These are phyloP conservation scores for Forficula auricularia DNA, from an alignment of 1,140 invertebrate genomes.

Conservation along the genomic window DNA sequence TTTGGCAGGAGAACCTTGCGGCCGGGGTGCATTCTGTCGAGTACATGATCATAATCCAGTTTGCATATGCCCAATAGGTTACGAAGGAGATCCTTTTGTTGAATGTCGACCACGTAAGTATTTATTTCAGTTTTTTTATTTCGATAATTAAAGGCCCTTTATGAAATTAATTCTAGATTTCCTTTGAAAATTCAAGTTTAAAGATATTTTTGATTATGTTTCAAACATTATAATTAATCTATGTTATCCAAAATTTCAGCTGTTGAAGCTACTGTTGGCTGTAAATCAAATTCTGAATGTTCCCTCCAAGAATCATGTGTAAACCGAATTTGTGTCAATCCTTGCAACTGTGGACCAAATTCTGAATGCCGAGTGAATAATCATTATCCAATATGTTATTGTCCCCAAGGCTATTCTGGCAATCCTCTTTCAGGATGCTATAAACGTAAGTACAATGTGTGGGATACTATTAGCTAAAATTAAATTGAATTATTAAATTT, in stretches of 20 bases:
- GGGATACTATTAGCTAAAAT: too few relatives aligned
- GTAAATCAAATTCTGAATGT: constrained; percentile 62
- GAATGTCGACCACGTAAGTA: constrained; percentile 63
- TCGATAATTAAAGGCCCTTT: background rate
- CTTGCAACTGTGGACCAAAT: constrained; percentile 68
- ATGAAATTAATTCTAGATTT: constrained; percentile 4
- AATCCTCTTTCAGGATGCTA: constrained; percentile 64
- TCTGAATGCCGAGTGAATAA: constrained; percentile 59
- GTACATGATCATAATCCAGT: constrained; percentile 51
- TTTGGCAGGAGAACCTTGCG: constrained; percentile 43
- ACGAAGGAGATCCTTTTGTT: constrained; percentile 50
- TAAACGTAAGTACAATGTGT: constrained; percentile 35
- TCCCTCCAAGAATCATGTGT: constrained; percentile 59
- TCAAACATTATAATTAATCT: background rate
- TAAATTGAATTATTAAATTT: too few relatives aligned
- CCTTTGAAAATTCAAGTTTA: constrained; percentile 8
- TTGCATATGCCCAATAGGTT: constrained; percentile 62
- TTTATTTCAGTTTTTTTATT: constrained; percentile 4
- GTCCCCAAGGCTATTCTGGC: constrained; percentile 57
- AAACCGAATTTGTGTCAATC: constrained; percentile 55
- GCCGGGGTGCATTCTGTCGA: constrained; percentile 56
- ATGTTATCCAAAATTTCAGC: constrained; percentile 10
- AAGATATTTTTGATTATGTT: constrained; percentile 6
- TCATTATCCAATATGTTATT: constrained; percentile 67
- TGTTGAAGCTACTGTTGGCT: constrained; percentile 36